phyloP scores from a whole-genome alignment of 2,113 vertebrate genomes.

The Leucopsar rothschildi region DNA sequence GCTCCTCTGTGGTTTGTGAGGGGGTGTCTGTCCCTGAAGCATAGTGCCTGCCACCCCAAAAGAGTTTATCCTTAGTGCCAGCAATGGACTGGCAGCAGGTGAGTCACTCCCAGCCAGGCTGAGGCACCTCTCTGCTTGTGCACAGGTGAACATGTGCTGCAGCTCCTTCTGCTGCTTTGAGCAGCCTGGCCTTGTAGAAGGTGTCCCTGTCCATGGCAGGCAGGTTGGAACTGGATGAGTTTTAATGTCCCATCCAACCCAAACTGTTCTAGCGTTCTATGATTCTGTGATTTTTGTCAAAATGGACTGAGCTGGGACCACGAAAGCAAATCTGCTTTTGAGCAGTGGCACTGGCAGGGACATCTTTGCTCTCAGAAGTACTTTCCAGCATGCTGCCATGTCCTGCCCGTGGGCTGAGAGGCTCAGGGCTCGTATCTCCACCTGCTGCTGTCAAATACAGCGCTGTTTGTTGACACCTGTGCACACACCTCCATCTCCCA shows the following conservation, averaged over 20 bases:
- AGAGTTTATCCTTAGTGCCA: not conserved
- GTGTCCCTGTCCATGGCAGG: not conserved
- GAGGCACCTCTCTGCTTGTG: not conserved
- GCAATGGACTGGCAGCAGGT: fast-evolving
- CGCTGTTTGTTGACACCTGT: not conserved
- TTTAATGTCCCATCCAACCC: not conserved
- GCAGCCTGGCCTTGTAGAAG: not conserved
- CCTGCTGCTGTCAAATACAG: fast-evolving
- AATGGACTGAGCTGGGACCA: not conserved
- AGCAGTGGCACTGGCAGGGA: not conserved
- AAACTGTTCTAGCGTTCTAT: not conserved
- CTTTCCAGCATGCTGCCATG: not conserved
- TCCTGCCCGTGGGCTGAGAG: not conserved
- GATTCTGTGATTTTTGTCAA: not conserved
- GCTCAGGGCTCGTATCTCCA: not conserved
- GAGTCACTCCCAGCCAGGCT: not conserved
- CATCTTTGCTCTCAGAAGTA: not conserved
- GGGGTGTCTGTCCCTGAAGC: not conserved
- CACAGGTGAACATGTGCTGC: not conserved
- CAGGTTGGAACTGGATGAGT: not conserved
- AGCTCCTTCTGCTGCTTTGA: not conserved
- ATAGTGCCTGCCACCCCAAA: not conserved
- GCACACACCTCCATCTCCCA: not conserved
- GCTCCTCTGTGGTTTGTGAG: not conserved
- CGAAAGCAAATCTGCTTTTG: not conserved